Evolutionary conservation across 2,888 invertebrate species (phyloP).

Genomic region (Alentia gelatinosa): DNA sequence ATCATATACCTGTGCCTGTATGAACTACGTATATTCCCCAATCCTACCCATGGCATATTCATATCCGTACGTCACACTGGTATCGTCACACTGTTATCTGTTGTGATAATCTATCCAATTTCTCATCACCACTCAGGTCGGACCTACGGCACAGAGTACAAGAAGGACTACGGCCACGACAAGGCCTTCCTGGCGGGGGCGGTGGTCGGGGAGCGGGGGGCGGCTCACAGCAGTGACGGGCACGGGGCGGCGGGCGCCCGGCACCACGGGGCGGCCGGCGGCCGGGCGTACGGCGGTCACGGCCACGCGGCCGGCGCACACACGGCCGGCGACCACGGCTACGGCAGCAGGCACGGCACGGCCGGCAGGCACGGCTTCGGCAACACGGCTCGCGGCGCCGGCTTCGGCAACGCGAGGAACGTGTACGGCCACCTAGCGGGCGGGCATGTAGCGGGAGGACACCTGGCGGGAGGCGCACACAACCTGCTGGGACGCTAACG

Average conservation of each 20-base stretch:
- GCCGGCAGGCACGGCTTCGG: background rate
- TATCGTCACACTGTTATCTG: no score
- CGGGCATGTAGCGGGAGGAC: background rate
- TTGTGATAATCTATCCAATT: no score
- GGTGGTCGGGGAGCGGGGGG: background rate
- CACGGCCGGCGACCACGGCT: background rate
- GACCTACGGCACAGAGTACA: background rate
- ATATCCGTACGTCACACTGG: no score
- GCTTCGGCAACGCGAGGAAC: background rate
- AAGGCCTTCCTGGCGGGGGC: background rate
- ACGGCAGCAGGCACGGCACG: background rate
- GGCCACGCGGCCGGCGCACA: background rate
- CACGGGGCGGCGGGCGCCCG: background rate
- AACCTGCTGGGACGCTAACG: background rate
- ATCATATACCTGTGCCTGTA: no score
- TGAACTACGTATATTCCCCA: no score
- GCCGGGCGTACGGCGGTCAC: background rate
- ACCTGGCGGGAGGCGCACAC: background rate
- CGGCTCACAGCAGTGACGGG: background rate
- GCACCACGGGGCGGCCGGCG: background rate
- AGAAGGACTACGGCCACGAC: background rate
- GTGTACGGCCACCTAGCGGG: background rate
- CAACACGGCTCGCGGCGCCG: background rate
- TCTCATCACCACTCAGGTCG: no score
- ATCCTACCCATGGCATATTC: no score